Conservation (phyloP, 2,797 vertebrate genomes). For the Spea hammondii region DNA sequence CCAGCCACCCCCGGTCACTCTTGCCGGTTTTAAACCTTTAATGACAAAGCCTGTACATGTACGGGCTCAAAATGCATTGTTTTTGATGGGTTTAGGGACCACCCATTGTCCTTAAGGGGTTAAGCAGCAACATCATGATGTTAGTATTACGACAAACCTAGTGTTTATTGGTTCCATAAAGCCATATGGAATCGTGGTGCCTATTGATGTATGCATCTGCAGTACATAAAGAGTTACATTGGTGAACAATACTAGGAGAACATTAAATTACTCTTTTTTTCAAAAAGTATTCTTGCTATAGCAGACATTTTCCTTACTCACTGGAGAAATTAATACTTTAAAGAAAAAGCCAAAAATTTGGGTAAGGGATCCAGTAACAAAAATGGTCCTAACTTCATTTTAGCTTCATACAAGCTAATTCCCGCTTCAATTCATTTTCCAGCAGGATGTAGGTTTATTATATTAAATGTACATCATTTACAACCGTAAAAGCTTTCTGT, state of each 20-base stretch:
- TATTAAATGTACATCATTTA: slow-evolving; percentile 41
- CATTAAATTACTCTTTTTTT: neutral
- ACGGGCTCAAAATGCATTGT: too few species aligned
- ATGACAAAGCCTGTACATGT: too few species aligned
- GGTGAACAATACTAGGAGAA: neutral
- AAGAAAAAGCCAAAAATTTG: slow-evolving; percentile 39
- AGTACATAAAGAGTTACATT: too few species aligned
- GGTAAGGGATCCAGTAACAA: slow-evolving; percentile 43
- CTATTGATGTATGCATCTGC: too few species aligned
- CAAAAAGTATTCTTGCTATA: slow-evolving; percentile 23
- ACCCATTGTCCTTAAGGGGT: too few species aligned
- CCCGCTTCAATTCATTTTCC: slow-evolving; percentile 40
- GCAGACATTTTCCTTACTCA: slow-evolving; percentile 37
- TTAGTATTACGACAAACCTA: too few species aligned
- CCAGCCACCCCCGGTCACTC: too few species aligned
- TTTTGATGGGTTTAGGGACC: too few species aligned
- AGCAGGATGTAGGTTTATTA: slow-evolving; percentile 38
- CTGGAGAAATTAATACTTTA: slow-evolving; percentile 38
- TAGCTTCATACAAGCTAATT: slow-evolving; percentile 35
- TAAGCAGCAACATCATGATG: too few species aligned
- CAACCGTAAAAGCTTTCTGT: slow-evolving; percentile 34
- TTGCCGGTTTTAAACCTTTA: too few species aligned
- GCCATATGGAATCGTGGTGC: too few species aligned
- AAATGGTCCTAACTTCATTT: slow-evolving; percentile 30
- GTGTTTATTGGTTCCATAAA: too few species aligned